A percentile compares a stretch with the other conserved stretches of the same genome.
Conservation (phyloP, 2,888 invertebrate genomes). For the Dexiosoma caninum region DNA sequence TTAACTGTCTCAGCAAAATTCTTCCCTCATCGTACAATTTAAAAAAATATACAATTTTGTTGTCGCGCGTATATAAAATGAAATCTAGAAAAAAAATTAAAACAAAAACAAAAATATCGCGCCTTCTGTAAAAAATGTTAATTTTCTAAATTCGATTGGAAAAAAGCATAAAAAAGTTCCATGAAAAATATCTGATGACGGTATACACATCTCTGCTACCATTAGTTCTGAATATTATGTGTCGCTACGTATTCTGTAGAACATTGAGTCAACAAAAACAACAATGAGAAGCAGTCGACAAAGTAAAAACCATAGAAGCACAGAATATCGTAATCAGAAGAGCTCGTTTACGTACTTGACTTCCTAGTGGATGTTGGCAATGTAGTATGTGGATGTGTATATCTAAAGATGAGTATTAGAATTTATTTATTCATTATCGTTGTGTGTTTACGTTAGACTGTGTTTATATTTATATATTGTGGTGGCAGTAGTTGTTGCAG, state of each 20-base stretch:
- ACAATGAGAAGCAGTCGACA: not conserved
- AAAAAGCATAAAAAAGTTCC: not conserved
- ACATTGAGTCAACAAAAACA: not conserved
- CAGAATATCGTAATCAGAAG: conserved; percentile 52
- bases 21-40: no score
- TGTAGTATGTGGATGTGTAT: not conserved
- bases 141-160: conserved; percentile 18
- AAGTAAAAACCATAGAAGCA: conserved; percentile 24
- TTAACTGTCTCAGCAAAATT: no score
- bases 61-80: not conserved
- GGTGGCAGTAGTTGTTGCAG: not conserved
- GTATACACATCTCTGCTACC: conserved; percentile 24
- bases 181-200: conserved; percentile 44
- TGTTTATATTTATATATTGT: not conserved
- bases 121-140: conserved; percentile 27
- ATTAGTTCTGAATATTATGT: not conserved
- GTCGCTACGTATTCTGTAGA: conserved; percentile 2
- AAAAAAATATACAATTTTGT: no score
- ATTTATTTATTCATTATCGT: not conserved
- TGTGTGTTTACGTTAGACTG: not conserved
- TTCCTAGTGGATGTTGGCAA: conserved; percentile 26
- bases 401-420: not conserved
- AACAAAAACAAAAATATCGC: not conserved
- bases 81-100: no score
- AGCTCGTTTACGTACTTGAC: conserved; percentile 55